Evolutionary conservation across 2,113 vertebrate genomes (phyloP).

Genomic region (Thermophis baileyi): DNA sequence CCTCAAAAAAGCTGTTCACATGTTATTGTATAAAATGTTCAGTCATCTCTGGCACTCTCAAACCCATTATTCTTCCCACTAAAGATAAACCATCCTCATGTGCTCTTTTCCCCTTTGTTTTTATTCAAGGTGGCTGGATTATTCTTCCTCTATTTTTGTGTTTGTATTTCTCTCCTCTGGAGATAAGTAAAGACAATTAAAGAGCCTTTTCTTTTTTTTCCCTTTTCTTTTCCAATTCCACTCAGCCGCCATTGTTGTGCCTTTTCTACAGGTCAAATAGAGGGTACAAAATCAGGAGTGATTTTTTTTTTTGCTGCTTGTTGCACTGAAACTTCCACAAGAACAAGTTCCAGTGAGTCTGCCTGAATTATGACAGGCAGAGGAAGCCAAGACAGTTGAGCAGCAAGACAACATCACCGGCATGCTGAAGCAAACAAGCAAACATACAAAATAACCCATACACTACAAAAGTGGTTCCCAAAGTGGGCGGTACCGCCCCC

Average conservation of each 20-base stretch:
- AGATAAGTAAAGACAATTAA: background rate
- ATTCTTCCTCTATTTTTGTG: background rate
- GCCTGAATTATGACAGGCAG: background rate
- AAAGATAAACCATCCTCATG: background rate
- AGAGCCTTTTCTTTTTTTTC: background rate
- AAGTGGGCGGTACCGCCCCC: no score
- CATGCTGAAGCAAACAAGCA: background rate
- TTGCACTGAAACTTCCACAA: background rate
- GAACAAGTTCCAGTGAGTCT: background rate
- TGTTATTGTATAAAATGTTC: background rate
- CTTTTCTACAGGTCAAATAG: background rate
- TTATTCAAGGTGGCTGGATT: background rate
- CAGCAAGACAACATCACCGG: background rate
- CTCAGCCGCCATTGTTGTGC: background rate
- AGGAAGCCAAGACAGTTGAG: background rate
- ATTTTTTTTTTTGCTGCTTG: background rate
- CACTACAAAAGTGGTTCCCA: no score
- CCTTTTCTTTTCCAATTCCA: background rate
- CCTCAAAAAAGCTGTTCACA: background rate
- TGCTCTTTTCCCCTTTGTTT: background rate
- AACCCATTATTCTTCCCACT: background rate
- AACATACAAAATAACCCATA: background rate
- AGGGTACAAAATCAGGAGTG: background rate
- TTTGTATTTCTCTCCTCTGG: background rate
- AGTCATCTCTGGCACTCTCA: background rate